These are phyloP conservation scores for Stegastes partitus DNA, from an alignment of 2,113 vertebrate species.

Conservation along the genomic window DNA sequence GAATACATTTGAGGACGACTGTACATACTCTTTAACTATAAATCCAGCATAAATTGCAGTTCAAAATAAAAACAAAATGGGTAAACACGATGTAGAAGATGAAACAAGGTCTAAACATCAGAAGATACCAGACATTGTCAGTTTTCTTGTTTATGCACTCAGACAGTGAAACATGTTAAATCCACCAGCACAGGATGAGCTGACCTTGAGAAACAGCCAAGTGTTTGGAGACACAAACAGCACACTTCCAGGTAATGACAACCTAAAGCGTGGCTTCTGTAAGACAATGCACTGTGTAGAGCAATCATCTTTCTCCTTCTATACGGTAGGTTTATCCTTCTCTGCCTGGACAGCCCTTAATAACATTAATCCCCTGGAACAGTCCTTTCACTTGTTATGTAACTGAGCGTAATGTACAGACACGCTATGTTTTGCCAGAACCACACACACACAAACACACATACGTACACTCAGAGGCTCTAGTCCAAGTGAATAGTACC, in stretches of 20 bases:
- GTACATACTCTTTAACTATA: no score
- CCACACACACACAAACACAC: conserved; percentile 3
- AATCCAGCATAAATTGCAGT: not conserved
- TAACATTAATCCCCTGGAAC: conserved; percentile 17
- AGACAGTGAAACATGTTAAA: conserved; percentile 46
- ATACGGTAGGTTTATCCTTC: conserved; percentile 3
- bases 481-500: not conserved
- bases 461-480: not conserved
- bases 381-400: conserved; percentile 28
- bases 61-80: conserved; percentile 37
- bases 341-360: conserved; percentile 18
- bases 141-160: conserved; percentile 70
- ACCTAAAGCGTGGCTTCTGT: conserved; percentile 48
- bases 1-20: no score
- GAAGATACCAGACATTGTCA: conserved; percentile 41
- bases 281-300: not conserved
- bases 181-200: conserved; percentile 39
- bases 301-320: not conserved
- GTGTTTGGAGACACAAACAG: conserved; percentile 32
- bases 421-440: conserved; percentile 3
- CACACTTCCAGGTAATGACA: conserved; percentile 45
- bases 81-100: conserved; percentile 38
- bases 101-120: conserved; percentile 54
- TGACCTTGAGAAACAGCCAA: conserved; percentile 24
- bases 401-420: conserved; percentile 5